A percentile compares a stretch with the other conserved stretches of the same genome.
phyloP scores from a whole-genome alignment of 2,113 vertebrate species.

The Cyphomyrus plagiostoma region DNA sequence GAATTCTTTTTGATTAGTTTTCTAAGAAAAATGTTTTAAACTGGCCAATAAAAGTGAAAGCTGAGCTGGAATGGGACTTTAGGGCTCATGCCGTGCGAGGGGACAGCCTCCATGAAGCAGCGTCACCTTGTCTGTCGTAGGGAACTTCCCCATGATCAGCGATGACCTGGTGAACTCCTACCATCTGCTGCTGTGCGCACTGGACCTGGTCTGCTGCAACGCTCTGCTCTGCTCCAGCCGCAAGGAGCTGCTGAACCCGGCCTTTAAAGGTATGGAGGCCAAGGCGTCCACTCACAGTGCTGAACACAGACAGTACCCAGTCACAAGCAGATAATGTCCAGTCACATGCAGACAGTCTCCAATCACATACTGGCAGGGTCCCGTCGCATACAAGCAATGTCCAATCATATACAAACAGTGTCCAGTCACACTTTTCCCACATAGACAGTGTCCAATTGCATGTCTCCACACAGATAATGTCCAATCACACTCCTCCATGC shows the following conservation, averaged over 20 bases:
- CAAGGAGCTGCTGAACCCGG: slow-evolving; percentile 81
- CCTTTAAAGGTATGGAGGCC: slow-evolving; percentile 71
- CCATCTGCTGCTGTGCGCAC: slow-evolving; percentile 82
- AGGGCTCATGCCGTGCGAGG: background rate
- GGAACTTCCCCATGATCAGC: slow-evolving; percentile 95
- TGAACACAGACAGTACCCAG: background rate
- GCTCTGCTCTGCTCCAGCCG: slow-evolving; percentile 78
- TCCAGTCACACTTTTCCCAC: background rate
- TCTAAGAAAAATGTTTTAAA: background rate
- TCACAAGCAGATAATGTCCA: background rate
- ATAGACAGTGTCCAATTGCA: background rate
- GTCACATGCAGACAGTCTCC: background rate
- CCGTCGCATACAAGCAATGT: background rate
- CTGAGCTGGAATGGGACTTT: background rate
- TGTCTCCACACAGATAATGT: background rate
- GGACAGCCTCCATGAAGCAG: background rate
- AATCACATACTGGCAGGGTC: background rate
- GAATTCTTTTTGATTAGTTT: background rate
- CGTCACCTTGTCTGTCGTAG: slow-evolving; percentile 45
- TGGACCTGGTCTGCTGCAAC: slow-evolving; percentile 86
- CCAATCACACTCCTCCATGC: background rate
- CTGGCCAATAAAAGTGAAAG: background rate
- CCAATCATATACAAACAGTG: background rate
- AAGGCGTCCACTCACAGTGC: background rate
- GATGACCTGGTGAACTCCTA: slow-evolving; percentile 95